These are phyloP conservation scores for Macquaria australasica DNA, from an alignment of 2,113 vertebrate species.

Conservation along the genomic window DNA sequence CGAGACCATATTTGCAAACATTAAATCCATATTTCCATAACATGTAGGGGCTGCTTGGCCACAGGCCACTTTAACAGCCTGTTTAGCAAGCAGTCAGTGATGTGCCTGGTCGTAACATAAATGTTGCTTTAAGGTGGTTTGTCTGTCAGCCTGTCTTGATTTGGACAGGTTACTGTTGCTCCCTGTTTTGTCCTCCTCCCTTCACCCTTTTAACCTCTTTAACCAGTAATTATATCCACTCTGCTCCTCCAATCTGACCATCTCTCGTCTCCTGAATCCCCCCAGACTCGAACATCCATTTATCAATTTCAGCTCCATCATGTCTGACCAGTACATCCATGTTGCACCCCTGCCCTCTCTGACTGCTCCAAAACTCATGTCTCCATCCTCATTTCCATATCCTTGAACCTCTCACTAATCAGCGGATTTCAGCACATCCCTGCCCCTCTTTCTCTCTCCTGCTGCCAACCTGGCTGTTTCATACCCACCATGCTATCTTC, in stretches of 20 bases:
- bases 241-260: slow-evolving; percentile 39
- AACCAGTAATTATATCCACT: slow-evolving; percentile 71
- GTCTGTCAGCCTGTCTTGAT: slow-evolving; percentile 43
- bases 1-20: slow-evolving; percentile 79
- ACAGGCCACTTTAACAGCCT: slow-evolving; percentile 50
- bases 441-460: slow-evolving; percentile 17
- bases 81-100: slow-evolving; percentile 43
- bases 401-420: slow-evolving; percentile 59
- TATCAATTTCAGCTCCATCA: slow-evolving; percentile 77
- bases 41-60: slow-evolving; percentile 55
- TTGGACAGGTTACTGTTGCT: slow-evolving; percentile 37
- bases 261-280: slow-evolving; percentile 38
- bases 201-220: slow-evolving; percentile 63
- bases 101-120: slow-evolving; percentile 9
- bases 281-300: slow-evolving; percentile 63
- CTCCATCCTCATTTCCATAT: slow-evolving; percentile 62
- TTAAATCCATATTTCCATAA: slow-evolving; percentile 78
- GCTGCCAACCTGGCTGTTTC: slow-evolving; percentile 24
- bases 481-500: slow-evolving; percentile 31
- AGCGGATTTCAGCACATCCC: slow-evolving; percentile 35
- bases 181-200: slow-evolving; percentile 29
- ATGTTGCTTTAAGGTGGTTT: slow-evolving; percentile 52
- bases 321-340: slow-evolving; percentile 57
- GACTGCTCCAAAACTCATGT: slow-evolving; percentile 40
- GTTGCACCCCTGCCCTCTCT: slow-evolving; percentile 54